Base-by-base conservation (phyloP, 1,140 invertebrate species). In the Habropoda laboriosa region DNA sequence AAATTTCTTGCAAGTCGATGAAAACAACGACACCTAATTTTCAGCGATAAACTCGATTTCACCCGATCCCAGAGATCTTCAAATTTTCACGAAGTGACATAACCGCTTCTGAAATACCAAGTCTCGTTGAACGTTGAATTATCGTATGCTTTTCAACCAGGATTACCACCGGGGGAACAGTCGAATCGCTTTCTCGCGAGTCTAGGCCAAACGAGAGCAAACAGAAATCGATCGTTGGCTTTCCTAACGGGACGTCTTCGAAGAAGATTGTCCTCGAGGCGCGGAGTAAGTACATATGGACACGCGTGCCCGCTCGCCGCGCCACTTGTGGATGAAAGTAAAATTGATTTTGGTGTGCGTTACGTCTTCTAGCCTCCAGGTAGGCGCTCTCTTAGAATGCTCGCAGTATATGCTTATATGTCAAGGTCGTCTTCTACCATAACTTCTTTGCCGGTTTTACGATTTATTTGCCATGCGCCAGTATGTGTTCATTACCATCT, bases 371-470 rank as follows among this genome's bases (percentile, higher is more conserved):
- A 71, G 86, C 86, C 81, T 79, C 51, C 78, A 81, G 85, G 63
- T 76, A 87, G 66, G 73, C 74, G 76, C 53, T 87, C 85, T 87
- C 85, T 86, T 83, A 86, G 83, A 86, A 70, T 73, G 83, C 80
- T 72, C 66, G 71, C 45, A 70, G 80, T 83, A 75, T 63, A 45
- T 74, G 35, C 78, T 87, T 86, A 87, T 87, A 87, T 87, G 86
- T 87, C 86, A 87, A 86, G 86, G 85, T 86, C 86, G 78, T 13
- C 74, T 32, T 67, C 64, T 47, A 58, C 68, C 60, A 63, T 53
- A 71, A 49, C 49, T 78, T 64, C 55, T 71, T 61, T 32, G 40
- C 21, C 42, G 53, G 47, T 13, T 94, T 66, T 94, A 82, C 94
- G 93, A 75, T 92, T 94, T 40, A 90, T 66, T 86, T 88, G n/a